Base-by-base conservation (phyloP, 2,113 vertebrate species). In the Percopsis transmontana region DNA sequence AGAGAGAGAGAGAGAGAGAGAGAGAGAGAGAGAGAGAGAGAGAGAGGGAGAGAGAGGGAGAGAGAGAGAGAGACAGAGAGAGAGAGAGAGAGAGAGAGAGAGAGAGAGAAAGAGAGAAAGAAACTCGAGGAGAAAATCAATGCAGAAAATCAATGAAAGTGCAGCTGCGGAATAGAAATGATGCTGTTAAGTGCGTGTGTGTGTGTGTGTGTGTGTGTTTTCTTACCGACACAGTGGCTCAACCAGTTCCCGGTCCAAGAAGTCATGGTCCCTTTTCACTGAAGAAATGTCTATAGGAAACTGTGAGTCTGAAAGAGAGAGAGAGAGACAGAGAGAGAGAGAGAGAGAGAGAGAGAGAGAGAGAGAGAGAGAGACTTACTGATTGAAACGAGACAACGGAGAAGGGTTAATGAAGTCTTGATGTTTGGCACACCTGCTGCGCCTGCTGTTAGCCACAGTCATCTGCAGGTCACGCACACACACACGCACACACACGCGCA, bases 261-360 rank as follows among this genome's bases (percentile, higher is more conserved):
- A 99, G 88, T 99, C 97, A 88, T 99, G 97, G 85, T 99, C 97
- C 65, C 91, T 94, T 92, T 97, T 97, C 77, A 99, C 97, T 44
- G 94, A 93, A 44, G 90, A 90, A 89, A 99, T 97, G 84, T 99
- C 94, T 79, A 99, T 93, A 27, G 97, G 96, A 85, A 99, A 96
- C 74, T 95, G 96, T 38, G 93, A 95, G 88, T 98, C 97, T 99
- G 74, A 1, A 75, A 87, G 27, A 74, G 69, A 70, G 27, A 81
- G 54, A 76, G 24, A 56, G n/a, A 54, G 15, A 58, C 44, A 38
- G 21, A 50, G 33, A 50, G 39, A 66, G 50, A 9, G 9, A 23
- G 51, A 21, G 20, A 3, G n/a, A 19, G 48, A 41, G 38, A 16
- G 11, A 23, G 11, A 42, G 41, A 27, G 21, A 0, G 0, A 50